Evolutionary conservation across 2,888 invertebrate genomes (phyloP).

Genomic region (Heliconius ismenius): DNA sequence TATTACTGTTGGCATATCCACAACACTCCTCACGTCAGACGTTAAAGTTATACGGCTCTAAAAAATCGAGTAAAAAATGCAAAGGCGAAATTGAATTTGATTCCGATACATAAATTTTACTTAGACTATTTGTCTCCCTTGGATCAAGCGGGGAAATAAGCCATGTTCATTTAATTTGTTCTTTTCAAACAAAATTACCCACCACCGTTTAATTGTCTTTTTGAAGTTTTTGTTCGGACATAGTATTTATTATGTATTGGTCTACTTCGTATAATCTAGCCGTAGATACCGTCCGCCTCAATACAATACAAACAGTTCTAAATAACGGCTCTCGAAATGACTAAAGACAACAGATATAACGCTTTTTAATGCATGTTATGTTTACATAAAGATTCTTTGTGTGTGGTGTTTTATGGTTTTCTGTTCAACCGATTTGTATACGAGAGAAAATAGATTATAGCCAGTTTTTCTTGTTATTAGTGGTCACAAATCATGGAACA

Average conservation of each 20-base stretch:
- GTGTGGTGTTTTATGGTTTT: slow-evolving; percentile 81
- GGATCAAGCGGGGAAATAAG: slow-evolving; percentile 68
- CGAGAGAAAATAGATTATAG: slow-evolving; percentile 81
- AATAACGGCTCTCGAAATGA: slow-evolving; percentile 78
- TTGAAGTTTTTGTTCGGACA: slow-evolving; percentile 29
- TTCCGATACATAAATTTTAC: slow-evolving; percentile 82
- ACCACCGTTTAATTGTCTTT: slow-evolving; percentile 69
- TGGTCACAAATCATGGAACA: slow-evolving; percentile 77
- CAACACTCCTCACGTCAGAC: slow-evolving; percentile 54
- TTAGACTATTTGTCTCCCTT: slow-evolving; percentile 78
- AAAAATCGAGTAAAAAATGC: slow-evolving; percentile 79
- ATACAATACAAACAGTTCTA: slow-evolving; percentile 63
- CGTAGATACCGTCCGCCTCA: slow-evolving; percentile 52
- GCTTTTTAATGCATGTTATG: slow-evolving; percentile 77
- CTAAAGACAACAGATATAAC: slow-evolving; percentile 80
- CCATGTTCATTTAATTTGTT: slow-evolving; percentile 64
- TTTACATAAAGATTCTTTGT: slow-evolving; percentile 82
- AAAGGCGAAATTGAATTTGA: slow-evolving; percentile 81
- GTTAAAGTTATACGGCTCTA: slow-evolving; percentile 64
- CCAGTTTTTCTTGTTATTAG: slow-evolving; percentile 81
- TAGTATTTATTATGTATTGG: slow-evolving; percentile 24
- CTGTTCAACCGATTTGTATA: slow-evolving; percentile 81
- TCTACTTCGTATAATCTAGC: slow-evolving; percentile 58
- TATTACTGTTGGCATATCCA: too few relatives aligned
- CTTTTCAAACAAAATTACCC: slow-evolving; percentile 67